These are phyloP conservation scores for Platygyra sinensis DNA, from an alignment of 64 coral and sea anemone species.

Conservation along the genomic window DNA sequence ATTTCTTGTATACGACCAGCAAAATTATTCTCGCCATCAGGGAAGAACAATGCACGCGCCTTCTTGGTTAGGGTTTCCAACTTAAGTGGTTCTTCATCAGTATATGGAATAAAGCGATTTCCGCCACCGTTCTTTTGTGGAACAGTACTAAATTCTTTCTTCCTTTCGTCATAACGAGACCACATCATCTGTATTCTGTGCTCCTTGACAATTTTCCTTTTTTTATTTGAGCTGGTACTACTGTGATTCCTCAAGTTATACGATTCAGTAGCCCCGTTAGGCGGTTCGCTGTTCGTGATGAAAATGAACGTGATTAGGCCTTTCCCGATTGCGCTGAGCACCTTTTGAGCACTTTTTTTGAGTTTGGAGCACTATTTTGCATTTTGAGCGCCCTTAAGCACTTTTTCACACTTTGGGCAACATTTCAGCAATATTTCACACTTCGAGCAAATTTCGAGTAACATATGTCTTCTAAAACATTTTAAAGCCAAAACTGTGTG, in stretches of 20 bases:
- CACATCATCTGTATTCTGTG: slow-evolving; percentile 60
- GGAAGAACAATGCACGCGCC: slow-evolving; percentile 42
- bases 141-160: slow-evolving; percentile 25
- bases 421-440: too few relatives aligned
- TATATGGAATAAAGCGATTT: slow-evolving; percentile 37
- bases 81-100: neutral
- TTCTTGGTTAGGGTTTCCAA: neutral
- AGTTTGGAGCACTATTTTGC: too few relatives aligned
- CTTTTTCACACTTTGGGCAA: too few relatives aligned
- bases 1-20: slow-evolving; percentile 37
- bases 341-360: too few relatives aligned
- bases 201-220: slow-evolving; percentile 46
- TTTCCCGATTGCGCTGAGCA: too few relatives aligned
- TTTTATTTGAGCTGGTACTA: slow-evolving; percentile 36
- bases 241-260: neutral
- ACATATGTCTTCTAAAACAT: too few relatives aligned
- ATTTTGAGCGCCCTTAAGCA: too few relatives aligned
- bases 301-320: too few relatives aligned
- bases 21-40: slow-evolving; percentile 33
- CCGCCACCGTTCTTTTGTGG: slow-evolving; percentile 55
- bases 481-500: too few relatives aligned
- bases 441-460: too few relatives aligned
- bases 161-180: slow-evolving; percentile 18
- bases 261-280: slow-evolving; percentile 33
- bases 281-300: slow-evolving; percentile 3